Evolutionary conservation across 2,888 invertebrate genomes (phyloP), one percentile per base, ranked within the genome.

Genomic region (Pomacea canaliculata): DNA sequence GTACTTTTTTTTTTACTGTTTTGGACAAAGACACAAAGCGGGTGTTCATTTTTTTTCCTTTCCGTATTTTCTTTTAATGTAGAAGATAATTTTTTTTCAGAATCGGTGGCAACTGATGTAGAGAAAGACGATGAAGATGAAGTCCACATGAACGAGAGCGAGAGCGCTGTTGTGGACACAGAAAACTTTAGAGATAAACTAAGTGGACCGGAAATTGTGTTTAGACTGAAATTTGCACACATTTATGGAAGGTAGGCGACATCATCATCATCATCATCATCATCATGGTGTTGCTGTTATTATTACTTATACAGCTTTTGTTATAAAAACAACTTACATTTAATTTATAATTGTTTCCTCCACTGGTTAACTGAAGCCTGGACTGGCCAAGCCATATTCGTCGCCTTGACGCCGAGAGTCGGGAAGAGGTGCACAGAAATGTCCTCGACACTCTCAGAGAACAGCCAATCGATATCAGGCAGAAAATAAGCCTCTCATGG

Each of bases 391-490:
- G 71, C 8, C 73, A 78, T 37, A 19, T 78, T 9, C 66, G 62
- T 3, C 46, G 71, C n/a, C 46, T 66, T 8, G 59, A 59, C 4
- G 18, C 51, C 10, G 70, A 76, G 18, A 74, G 76, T 18, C 68
- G 71, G 16, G 78, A 79, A 12, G 80, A 78, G 7, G 79, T 81
- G 37, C 78, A 79, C 37, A 78, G 78, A 7, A 76, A 79, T 63
- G 74, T 86, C 12, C 74, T 85, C 19, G 81, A 83, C 13, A 73
- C 76, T 12, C 76, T 86, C 9, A 80, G 83, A 56, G 77, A 83
- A n/a, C 77, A 77, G 27, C 83, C 85, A 16, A 76, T 85, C 23
- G 68, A 78, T 0, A 85, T 86, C n/a, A 76, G 74, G n/a, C 81
- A 83, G 59, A 85, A 84, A 49, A 69, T 83, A 10, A 76, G 70